Evolutionary conservation across 2,888 invertebrate genomes (phyloP), one percentile per base, ranked within the genome.

Genomic region (Toxonevra muliebris): DNA sequence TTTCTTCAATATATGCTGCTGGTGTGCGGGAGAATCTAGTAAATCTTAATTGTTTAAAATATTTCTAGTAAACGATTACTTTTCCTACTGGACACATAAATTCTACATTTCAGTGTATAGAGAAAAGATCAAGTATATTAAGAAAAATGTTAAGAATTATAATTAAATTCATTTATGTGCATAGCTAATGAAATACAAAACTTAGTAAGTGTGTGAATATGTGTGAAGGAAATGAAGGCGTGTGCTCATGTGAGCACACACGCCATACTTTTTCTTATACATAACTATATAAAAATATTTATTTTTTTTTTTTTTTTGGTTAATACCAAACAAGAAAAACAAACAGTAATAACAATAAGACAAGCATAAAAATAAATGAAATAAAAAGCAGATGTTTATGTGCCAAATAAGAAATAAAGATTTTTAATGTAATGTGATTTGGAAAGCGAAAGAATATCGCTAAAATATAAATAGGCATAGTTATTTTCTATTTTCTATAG

Each of bases 121-220:
- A 30, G 30, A 30, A 4, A 7, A 7, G 30, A 2, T 30, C 30
- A 30, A 17, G 58, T 61, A 58, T 61, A 58, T 15, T 19, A 54
- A 57, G 65, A 60, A 43, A 41, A 61, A 12, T 19, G 61, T 69
- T 65, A 60, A 61, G 50, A 63, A 69, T 54, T 66, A 53, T 69
- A 66, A 69, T 69, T 69, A 69, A 69, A 69, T 66, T 69, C 69
- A 69, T 66, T 69, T 69, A 69, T 69, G 69, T 62, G 66, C 62
- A 69, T 66, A 57, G 60, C 30, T 59, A 53, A 48, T 54, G 62
- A 42, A 62, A 66, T 54, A 17, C 30, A 40, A 40, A 58, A 40
- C 59, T 15, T 17, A 12, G 58, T 50, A 60, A 60, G 50, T 20
- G 20, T n/a, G n/a, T 48, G 48, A 48, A 8, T n/a, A 48, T 15